These are phyloP conservation scores for Tenthredo mesomela DNA, from an alignment of 2,888 invertebrate species.

Conservation along the genomic window DNA sequence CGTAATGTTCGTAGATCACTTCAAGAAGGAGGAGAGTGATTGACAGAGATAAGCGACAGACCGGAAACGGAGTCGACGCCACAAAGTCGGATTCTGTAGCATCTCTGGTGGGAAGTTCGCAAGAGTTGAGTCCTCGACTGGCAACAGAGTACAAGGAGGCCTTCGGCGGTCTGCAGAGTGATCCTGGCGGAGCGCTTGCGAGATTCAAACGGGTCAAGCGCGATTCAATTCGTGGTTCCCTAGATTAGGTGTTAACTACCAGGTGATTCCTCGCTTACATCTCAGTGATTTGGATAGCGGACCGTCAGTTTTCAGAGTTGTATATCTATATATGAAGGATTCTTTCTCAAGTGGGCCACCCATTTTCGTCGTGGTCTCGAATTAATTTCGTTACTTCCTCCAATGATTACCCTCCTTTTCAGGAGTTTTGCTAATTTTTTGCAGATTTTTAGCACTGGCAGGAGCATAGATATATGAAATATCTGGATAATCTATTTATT, in stretches of 20 bases:
- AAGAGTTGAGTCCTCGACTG: constrained; percentile 59
- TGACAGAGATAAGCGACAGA: constrained; percentile 15
- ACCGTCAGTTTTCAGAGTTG: too few relatives aligned
- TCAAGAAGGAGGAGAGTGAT: background rate
- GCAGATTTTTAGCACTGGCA: too few relatives aligned
- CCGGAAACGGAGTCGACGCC: background rate
- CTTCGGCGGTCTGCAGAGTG: constrained; percentile 67
- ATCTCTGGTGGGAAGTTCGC: constrained; percentile 56
- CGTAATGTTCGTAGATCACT: constrained; percentile 8
- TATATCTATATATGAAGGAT: too few relatives aligned
- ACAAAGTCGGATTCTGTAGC: constrained; percentile 43
- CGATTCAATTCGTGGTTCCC: constrained; percentile 19
- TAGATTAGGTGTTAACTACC: constrained; percentile 27
- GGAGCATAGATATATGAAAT: too few relatives aligned
- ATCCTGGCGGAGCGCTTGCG: constrained; percentile 62
- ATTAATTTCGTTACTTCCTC: too few relatives aligned
- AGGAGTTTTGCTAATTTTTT: too few relatives aligned
- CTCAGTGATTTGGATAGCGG: too few relatives aligned
- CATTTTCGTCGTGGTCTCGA: too few relatives aligned
- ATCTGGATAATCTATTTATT: too few relatives aligned
- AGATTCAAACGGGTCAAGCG: constrained; percentile 70
- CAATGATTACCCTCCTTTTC: too few relatives aligned
- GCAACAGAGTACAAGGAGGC: constrained; percentile 68
- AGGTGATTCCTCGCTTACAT: too few relatives aligned
- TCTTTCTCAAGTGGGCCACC: too few relatives aligned